A percentile compares a stretch with the other conserved stretches of the same genome.
These are phyloP conservation scores for Schrankia costaestrigalis DNA, from an alignment of 2,888 invertebrate genomes.

Conservation along the genomic window DNA sequence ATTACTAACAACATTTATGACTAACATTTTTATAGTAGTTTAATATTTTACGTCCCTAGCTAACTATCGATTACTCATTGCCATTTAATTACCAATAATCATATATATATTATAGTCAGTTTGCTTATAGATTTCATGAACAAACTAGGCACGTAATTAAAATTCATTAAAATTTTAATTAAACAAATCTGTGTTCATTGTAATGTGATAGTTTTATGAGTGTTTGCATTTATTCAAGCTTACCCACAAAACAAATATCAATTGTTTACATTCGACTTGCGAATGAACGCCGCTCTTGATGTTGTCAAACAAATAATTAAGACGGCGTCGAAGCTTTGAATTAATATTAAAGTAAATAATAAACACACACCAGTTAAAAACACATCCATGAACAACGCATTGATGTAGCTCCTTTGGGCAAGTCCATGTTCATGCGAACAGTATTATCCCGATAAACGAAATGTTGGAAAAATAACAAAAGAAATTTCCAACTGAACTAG, in stretches of 20 bases:
- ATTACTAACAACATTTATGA: too few species aligned
- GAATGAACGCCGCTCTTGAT: conserved; percentile 35
- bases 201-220: conserved; percentile 38
- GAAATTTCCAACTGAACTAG: conserved; percentile 33
- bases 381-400: conserved; percentile 81
- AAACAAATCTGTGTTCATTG: conserved; percentile 28
- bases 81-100: neutral
- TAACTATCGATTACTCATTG: neutral
- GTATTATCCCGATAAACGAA: conserved; percentile 50
- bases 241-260: conserved; percentile 44
- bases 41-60: neutral
- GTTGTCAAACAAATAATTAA: conserved; percentile 31
- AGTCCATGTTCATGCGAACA: conserved; percentile 76
- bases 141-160: conserved; percentile 14
- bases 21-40: neutral
- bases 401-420: conserved; percentile 73
- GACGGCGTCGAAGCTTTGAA: conserved; percentile 18
- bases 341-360: conserved; percentile 38
- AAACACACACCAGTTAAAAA: conserved; percentile 77
- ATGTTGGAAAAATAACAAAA: conserved; percentile 33
- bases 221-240: conserved; percentile 36
- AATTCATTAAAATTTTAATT: conserved; percentile 20
- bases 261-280: conserved; percentile 46
- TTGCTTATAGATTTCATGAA: too few species aligned
- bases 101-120: conserved; percentile 2